Percentiles rank a stretch among this genome's conserved stretches.
phyloP scores from a whole-genome alignment of 2,797 vertebrate species.

The Mormyrus proboscirostris region DNA sequence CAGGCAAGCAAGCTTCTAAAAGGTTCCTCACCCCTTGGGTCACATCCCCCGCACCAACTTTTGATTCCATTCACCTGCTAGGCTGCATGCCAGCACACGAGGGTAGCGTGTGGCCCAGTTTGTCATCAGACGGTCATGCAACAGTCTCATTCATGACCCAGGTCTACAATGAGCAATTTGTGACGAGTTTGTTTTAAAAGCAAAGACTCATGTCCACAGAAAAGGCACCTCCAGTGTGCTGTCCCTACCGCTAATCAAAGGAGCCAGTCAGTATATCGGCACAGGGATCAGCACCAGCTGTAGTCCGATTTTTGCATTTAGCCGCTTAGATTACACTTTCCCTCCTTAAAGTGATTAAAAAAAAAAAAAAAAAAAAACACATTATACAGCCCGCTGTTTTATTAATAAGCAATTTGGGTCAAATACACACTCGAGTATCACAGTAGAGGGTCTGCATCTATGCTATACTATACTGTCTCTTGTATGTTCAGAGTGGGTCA shows the following conservation, averaged over 20 bases:
- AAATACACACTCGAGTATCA: neutral
- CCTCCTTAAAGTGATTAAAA: neutral
- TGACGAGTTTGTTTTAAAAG: neutral
- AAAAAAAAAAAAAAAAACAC: neutral
- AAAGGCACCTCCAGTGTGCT: neutral
- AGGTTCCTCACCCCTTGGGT: conserved; percentile 27
- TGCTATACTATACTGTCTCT: neutral
- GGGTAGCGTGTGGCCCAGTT: neutral
- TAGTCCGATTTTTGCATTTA: neutral
- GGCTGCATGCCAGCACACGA: neutral
- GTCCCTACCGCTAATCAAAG: neutral
- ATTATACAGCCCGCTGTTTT: neutral
- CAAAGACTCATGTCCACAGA: neutral
- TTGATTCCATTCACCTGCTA: conserved; percentile 47
- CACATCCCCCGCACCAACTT: conserved; percentile 46
- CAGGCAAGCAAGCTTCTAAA: conserved; percentile 49
- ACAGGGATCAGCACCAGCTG: neutral
- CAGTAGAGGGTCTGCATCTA: neutral
- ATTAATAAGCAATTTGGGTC: neutral
- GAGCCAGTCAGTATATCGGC: neutral
- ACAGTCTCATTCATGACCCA: neutral
- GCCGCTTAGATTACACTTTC: neutral
- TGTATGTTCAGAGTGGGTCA: neutral
- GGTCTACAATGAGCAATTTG: neutral
- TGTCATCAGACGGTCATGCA: neutral